Evolutionary conservation across 2,888 invertebrate species (phyloP).

Genomic region (Campopleginae sp.): DNA sequence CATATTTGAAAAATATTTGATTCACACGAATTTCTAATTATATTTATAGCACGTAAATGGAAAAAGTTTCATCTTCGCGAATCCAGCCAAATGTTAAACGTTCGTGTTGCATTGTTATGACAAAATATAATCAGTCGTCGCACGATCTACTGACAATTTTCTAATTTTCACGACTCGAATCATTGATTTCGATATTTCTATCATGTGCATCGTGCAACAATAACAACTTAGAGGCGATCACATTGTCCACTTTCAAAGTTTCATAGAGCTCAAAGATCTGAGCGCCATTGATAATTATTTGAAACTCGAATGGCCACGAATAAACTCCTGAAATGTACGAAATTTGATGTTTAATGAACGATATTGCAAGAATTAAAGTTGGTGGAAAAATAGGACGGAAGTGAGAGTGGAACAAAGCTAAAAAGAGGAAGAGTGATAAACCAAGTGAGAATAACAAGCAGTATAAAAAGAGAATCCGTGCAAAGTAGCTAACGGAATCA

Average conservation of each 20-base stretch:
- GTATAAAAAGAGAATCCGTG: constrained; percentile 19
- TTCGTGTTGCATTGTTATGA: background rate
- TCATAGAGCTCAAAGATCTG: background rate
- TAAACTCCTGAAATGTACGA: background rate
- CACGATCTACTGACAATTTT: background rate
- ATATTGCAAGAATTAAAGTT: background rate
- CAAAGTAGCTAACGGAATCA: constrained; percentile 53
- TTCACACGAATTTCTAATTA: no score
- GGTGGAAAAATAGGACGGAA: background rate
- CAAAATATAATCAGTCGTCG: background rate
- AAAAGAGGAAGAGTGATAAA: constrained; percentile 1
- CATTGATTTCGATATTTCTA: no score
- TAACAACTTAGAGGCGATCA: no score
- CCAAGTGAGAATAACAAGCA: constrained; percentile 45
- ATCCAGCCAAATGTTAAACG: background rate
- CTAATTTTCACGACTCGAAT: no score
- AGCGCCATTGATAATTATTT: background rate
- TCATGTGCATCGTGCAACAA: no score
- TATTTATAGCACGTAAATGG: no score
- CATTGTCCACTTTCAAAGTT: no score
- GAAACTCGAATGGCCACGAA: background rate
- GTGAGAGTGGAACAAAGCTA: background rate
- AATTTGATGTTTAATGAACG: background rate
- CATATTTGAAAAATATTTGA: background rate
- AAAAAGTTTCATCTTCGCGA: no score